Conservation (phyloP, 2,113 vertebrate species). For the Girardinichthys multiradiatus region DNA sequence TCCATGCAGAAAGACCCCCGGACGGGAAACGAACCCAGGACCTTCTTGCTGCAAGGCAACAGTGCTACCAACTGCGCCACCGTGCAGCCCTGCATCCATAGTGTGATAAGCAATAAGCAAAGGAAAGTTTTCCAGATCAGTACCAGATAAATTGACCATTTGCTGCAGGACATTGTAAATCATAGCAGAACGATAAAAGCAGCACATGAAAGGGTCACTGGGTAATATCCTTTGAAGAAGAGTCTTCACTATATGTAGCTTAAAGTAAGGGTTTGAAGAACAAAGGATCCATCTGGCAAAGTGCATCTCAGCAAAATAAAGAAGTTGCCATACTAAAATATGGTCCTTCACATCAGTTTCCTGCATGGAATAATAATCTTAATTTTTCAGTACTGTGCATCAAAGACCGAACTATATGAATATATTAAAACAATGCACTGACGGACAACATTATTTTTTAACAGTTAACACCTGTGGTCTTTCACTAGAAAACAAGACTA, state of each 20-base stretch:
- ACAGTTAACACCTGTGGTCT: not conserved
- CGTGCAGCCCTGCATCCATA: not conserved
- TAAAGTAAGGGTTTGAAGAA: constrained; percentile 19
- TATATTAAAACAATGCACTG: not conserved
- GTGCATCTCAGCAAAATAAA: constrained; percentile 13
- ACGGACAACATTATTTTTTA: not conserved
- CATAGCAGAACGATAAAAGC: constrained; percentile 15
- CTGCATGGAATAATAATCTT: constrained; percentile 1
- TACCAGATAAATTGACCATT: constrained; percentile 18
- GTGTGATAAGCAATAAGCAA: constrained; percentile 10
- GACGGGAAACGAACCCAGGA: too few relatives aligned
- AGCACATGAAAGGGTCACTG: constrained; percentile 6
- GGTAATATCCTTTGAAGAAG: not conserved
- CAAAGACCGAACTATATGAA: not conserved
- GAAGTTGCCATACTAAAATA: not conserved
- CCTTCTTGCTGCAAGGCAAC: too few relatives aligned
- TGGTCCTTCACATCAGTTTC: not conserved
- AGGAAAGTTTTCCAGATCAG: constrained; percentile 21
- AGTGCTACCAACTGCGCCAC: too few relatives aligned
- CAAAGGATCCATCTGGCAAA: not conserved
- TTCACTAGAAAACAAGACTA: not conserved
- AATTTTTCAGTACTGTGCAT: not conserved
- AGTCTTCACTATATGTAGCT: not conserved
- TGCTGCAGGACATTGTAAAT: not conserved
- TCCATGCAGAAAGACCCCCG: too few relatives aligned